Percentiles rank a stretch among this genome's conserved stretches.
Conservation (phyloP, 1,140 invertebrate genomes). For the Lysiphlebus fabarum region DNA sequence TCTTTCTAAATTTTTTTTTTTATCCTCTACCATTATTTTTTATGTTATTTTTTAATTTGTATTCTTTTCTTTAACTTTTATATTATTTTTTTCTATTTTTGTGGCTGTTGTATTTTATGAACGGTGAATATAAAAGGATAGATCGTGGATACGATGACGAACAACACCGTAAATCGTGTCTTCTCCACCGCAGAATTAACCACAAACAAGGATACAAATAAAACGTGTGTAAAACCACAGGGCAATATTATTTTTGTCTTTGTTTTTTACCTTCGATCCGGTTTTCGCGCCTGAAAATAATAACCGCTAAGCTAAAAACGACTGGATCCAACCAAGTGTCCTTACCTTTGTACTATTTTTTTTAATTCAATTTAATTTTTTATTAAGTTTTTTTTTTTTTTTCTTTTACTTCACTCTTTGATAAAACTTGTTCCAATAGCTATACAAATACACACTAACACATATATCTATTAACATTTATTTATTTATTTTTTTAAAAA, state of each 20-base stretch:
- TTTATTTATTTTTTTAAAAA: no score
- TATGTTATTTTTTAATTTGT: no score
- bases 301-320: slow-evolving; percentile 13
- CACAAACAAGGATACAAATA: slow-evolving; percentile 7
- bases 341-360: slow-evolving; percentile 1
- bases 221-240: background rate
- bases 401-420: background rate
- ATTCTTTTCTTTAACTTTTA: no score
- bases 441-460: no score
- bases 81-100: no score
- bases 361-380: no score
- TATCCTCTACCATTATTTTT: background rate
- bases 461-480: no score
- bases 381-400: no score
- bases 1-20: background rate
- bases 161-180: slow-evolving; percentile 20
- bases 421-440: slow-evolving; percentile 8
- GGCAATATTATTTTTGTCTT: background rate
- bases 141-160: slow-evolving; percentile 19
- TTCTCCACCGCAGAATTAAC: background rate
- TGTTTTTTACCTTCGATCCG: slow-evolving; percentile 9
- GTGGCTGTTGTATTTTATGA: slow-evolving; percentile 8
- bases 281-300: slow-evolving; percentile 24
- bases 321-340: background rate
- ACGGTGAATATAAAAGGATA: background rate